Evolutionary conservation across 2,888 invertebrate species (phyloP).

Genomic region (Drosophila phalerata): DNA sequence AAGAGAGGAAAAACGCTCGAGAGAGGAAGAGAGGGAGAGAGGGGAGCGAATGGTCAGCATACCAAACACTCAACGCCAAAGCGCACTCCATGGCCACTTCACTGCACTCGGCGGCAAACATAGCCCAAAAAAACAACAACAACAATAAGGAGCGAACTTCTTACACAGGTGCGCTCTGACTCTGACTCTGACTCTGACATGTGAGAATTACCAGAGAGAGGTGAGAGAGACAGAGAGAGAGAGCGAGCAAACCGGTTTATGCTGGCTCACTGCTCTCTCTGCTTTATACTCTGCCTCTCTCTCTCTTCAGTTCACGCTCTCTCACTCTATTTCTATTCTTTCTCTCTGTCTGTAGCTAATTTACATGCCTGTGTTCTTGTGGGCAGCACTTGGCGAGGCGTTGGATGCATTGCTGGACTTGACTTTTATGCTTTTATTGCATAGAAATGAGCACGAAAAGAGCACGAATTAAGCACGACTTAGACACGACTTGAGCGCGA

Average conservation of each 20-base stretch:
- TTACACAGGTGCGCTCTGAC: constrained; percentile 65
- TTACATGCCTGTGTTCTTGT: constrained; percentile 64
- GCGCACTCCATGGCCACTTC: constrained; percentile 75
- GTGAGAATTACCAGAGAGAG: constrained; percentile 34
- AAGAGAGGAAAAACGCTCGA: constrained; percentile 23
- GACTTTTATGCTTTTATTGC: constrained; percentile 70
- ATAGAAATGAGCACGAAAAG: constrained; percentile 9
- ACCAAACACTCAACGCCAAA: constrained; percentile 80
- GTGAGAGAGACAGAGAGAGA: constrained; percentile 6
- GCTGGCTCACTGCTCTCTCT: constrained; percentile 23
- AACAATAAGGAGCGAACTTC: constrained; percentile 54
- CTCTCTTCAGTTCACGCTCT: background rate
- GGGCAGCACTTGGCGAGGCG: constrained; percentile 65
- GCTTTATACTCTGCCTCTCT: constrained; percentile 1
- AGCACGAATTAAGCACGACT: constrained; percentile 18
- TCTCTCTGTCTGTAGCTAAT: constrained; percentile 52
- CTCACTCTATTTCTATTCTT: background rate
- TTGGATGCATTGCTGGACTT: constrained; percentile 76
- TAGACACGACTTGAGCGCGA: background rate
- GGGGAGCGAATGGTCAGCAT: constrained; percentile 52
- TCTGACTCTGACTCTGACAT: constrained; percentile 38
- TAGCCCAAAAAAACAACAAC: constrained; percentile 51
- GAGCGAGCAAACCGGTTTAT: constrained; percentile 66
- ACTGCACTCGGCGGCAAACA: constrained; percentile 67
- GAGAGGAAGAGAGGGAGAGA: background rate